Evolutionary conservation across 2,888 invertebrate species (phyloP), one percentile per base, ranked within the genome.

Genomic region (Hemithea aestivaria): DNA sequence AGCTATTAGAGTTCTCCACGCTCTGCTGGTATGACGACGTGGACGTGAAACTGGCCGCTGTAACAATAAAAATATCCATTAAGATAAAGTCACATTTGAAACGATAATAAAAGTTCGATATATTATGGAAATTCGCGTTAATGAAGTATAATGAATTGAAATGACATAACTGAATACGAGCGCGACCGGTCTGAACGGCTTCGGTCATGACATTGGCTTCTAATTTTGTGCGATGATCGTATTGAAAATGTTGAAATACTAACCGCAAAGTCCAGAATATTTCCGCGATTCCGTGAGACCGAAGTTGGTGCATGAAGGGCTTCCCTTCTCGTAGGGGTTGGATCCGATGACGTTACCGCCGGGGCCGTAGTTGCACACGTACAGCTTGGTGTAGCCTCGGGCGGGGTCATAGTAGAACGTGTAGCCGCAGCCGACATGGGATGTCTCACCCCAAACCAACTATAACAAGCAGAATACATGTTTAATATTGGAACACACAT

Each of bases 371-470:
- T 95, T 95, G 88, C 95, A 95, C 35, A 95, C 93, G 77, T 94
- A 95, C 42, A 94, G 89, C 74, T 94, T 94, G 52, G 93, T 93
- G 73, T 93, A 94, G 54, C 95, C 94, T 54, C 90, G 83, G 1
- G 72, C 49, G 1, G 90, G 89, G 60, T 94, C 93, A 65, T 92
- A 92, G 81, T 94, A 96, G 77, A 92, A 94, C 0, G 95, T 90
- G 70, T 90, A 96, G 16, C 96, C 96, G 68, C 96, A 97, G 40
- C 97, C 97, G 35, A 97, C 90, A 52, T 93, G 88, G 64, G 92
- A 92, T 7, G 96, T 94, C 67, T 94, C 92, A 39, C 94, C 94
- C 96, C 96, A 97, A 35, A 96, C 92, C 77, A 96, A 89, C 94
- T 96, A 53, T 27, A 44, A 59, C 47, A 50, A 51, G 45, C 47